phyloP scores from a whole-genome alignment of 2,113 vertebrate species.

The Condylura cristata region DNA sequence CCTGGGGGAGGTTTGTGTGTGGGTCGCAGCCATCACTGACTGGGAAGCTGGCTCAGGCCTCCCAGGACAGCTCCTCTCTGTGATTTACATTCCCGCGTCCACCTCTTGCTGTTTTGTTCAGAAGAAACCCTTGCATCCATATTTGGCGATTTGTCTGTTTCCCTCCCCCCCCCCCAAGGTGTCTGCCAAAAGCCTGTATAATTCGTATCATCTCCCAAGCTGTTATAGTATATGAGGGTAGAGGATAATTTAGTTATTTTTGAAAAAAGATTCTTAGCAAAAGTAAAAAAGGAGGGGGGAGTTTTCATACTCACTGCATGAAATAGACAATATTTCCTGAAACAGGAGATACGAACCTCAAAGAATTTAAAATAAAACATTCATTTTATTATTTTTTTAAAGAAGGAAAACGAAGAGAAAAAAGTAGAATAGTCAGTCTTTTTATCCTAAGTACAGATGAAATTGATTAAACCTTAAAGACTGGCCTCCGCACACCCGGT shows the following conservation, averaged over 20 bases:
- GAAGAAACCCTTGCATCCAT: slow-evolving; percentile 63
- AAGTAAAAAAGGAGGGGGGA: slow-evolving; percentile 36
- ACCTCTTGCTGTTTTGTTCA: slow-evolving; percentile 23
- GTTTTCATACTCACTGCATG: slow-evolving; percentile 83
- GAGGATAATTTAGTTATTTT: slow-evolving; percentile 81
- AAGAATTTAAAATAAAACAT: slow-evolving; percentile 90
- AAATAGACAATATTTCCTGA: slow-evolving; percentile 90
- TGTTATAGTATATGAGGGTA: slow-evolving; percentile 75
- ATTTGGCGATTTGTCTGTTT: slow-evolving; percentile 69
- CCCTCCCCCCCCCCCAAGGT: slow-evolving; percentile 63
- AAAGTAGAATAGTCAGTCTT: slow-evolving; percentile 87
- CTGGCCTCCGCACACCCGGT: slow-evolving; percentile 90
- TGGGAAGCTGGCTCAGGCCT: neutral
- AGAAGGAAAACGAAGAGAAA: slow-evolving; percentile 74
- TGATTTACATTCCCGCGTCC: slow-evolving; percentile 57
- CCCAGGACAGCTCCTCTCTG: slow-evolving; percentile 36
- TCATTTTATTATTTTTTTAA: slow-evolving; percentile 85
- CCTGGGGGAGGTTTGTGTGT: neutral
- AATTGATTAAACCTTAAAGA: slow-evolving; percentile 90
- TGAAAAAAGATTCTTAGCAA: slow-evolving; percentile 80
- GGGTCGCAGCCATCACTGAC: neutral
- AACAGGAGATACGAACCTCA: slow-evolving; percentile 89
- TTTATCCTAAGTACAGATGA: slow-evolving; percentile 89
- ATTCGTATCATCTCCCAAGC: slow-evolving; percentile 78
- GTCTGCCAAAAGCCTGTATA: slow-evolving; percentile 78